Evolutionary conservation across 1,140 invertebrate species (phyloP), one percentile per base, ranked within the genome.

Genomic region (Caenorhabditis briggsae): DNA sequence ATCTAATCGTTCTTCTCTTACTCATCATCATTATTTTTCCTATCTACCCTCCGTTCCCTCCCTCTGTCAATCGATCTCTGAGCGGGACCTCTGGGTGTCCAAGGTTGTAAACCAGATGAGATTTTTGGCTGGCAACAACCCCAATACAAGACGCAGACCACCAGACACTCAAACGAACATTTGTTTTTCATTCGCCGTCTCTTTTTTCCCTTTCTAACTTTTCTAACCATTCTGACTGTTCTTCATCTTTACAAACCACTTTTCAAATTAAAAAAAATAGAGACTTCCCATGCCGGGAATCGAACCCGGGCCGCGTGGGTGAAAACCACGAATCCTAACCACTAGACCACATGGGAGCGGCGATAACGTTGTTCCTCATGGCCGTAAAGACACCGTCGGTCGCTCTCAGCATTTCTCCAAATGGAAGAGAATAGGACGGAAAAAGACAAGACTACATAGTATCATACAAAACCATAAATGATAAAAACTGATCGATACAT

Each of bases 311-410:
- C 95, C 95, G 95, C 94, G 95, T 95, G 95, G 95, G 95, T 95
- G 95, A 95, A 94, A 95, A 95, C 95, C 95, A 95, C 95, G 94
- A 95, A 95, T 95, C 95, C 95, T 95, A 95, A 94, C 95, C 95
- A 85, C 84, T 85, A 85, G 84, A 85, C 84, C 84, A 85, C 84
- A 85, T 85, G 84, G 84, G 84, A 78, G 70, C 46, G 20, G 43
- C 46, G 70, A 16, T 16, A n/a, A 25, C 23, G 11, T 16, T 23
- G 41, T 46, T 5, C 46, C 41, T 46, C 41, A 5, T 43, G 65
- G 12, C 43, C 11, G 20, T 70, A 16, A 70, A 70, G 46, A 41
- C 1, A 5, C 9, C 11, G 14, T 23, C 46, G 56, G 16, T 70
- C 41, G 41, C 65, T 70, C 41, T 46, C 8, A 20, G 65, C 43